Conservation (phyloP, 1,140 invertebrate species). For the Polypedilum vanderplanki region DNA sequence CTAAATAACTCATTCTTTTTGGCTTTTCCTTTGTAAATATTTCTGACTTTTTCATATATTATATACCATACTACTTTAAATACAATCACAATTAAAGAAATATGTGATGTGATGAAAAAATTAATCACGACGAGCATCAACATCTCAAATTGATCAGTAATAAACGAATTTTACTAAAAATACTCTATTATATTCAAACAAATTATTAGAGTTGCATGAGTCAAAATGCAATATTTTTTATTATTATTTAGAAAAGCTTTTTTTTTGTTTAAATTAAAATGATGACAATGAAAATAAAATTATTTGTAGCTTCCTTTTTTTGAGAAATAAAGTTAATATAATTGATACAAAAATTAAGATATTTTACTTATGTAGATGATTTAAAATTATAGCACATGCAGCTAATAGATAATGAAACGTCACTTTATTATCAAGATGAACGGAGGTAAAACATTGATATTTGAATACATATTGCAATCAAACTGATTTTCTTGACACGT, state of each 20-base stretch:
- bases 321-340: neutral
- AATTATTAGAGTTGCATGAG: neutral
- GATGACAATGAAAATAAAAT: too few relatives aligned
- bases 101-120: neutral
- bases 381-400: neutral
- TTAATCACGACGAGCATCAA: neutral
- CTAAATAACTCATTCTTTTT: conserved; percentile 31
- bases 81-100: neutral
- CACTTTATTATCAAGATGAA: neutral
- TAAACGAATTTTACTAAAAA: neutral
- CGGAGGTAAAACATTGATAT: neutral
- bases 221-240: neutral
- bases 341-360: conserved; percentile 6
- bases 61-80: too few relatives aligned
- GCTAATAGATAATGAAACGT: too few relatives aligned
- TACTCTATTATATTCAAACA: neutral
- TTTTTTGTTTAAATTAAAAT: neutral
- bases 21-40: conserved; percentile 27
- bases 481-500: neutral
- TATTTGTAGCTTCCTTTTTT: neutral
- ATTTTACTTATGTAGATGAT: neutral
- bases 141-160: neutral
- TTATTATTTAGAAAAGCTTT: neutral
- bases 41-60: conserved; percentile 22
- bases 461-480: neutral